Conservation (phyloP, 2,797 vertebrate genomes). For the Loris lydekkerianus region DNA sequence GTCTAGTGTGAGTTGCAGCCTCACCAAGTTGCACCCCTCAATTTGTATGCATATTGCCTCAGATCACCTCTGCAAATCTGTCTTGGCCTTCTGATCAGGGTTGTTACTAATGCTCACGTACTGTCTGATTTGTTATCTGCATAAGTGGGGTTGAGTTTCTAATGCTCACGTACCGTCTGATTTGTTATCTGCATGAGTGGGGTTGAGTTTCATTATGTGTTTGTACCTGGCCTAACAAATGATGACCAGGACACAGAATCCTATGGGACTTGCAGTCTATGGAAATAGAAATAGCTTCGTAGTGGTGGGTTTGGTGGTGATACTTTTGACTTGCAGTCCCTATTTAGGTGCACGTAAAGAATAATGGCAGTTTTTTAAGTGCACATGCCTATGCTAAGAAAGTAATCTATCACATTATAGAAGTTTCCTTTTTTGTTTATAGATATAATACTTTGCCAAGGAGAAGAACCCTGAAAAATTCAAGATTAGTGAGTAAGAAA, state of each 20-base stretch:
- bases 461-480: conserved; percentile 96
- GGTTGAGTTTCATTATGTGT: neutral
- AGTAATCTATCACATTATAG: neutral
- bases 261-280: rapidly evolving
- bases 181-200: neutral
- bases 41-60: neutral
- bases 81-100: neutral
- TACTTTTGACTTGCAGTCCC: neutral
- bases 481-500: conserved; percentile 96
- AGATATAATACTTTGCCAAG: conserved; percentile 97
- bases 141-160: neutral
- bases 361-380: neutral
- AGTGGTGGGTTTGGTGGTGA: neutral
- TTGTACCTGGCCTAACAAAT: neutral
- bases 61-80: neutral
- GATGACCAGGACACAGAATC: neutral
- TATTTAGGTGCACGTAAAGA: neutral
- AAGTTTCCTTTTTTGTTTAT: conserved; percentile 78
- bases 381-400: neutral
- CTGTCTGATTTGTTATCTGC: neutral
- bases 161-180: neutral
- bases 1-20: neutral
- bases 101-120: neutral
- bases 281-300: neutral
- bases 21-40: neutral